Percentiles rank a stretch among this genome's conserved stretches.
These are phyloP conservation scores for Lindbergichthys nudifrons DNA, from an alignment of 2,797 vertebrate genomes.

Conservation along the genomic window DNA sequence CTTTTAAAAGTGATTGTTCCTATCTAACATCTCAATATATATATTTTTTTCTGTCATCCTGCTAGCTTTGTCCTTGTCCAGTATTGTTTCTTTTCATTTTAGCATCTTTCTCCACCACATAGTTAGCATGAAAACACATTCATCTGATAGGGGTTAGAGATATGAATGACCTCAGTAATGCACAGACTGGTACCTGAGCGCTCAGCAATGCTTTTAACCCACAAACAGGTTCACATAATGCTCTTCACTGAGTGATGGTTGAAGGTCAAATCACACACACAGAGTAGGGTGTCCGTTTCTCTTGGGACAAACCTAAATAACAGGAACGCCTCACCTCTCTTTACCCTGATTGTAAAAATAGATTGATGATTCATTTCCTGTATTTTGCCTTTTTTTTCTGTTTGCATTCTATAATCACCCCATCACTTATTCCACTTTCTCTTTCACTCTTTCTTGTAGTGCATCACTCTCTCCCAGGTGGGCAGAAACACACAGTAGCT, in stretches of 20 bases:
- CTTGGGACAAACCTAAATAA: slow-evolving; percentile 18
- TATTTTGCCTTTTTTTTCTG: neutral
- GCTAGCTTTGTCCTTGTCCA: neutral
- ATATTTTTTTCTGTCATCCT: neutral
- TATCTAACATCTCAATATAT: neutral
- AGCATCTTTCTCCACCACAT: neutral
- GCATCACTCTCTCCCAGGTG: slow-evolving; percentile 6
- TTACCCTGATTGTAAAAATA: slow-evolving; percentile 34
- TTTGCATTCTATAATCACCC: neutral
- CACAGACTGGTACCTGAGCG: slow-evolving; percentile 27
- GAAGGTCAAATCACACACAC: slow-evolving; percentile 53
- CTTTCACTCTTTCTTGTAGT: slow-evolving; percentile 16
- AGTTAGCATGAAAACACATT: slow-evolving; percentile 32
- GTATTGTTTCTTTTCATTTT: neutral
- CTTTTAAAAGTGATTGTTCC: slow-evolving; percentile 17
- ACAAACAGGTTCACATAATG: slow-evolving; percentile 55
- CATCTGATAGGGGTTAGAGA: slow-evolving; percentile 31
- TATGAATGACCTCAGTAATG: slow-evolving; percentile 50
- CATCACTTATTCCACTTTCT: neutral
- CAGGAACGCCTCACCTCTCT: slow-evolving; percentile 19
- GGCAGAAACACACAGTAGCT: slow-evolving; percentile 15
- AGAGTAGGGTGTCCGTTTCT: slow-evolving; percentile 33
- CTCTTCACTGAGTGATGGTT: slow-evolving; percentile 35
- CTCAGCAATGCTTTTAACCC: slow-evolving; percentile 59
- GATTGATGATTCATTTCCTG: slow-evolving; percentile 25